These are phyloP conservation scores for Hippocampus kuda DNA, from an alignment of 2,797 vertebrate genomes.

Conservation along the genomic window DNA sequence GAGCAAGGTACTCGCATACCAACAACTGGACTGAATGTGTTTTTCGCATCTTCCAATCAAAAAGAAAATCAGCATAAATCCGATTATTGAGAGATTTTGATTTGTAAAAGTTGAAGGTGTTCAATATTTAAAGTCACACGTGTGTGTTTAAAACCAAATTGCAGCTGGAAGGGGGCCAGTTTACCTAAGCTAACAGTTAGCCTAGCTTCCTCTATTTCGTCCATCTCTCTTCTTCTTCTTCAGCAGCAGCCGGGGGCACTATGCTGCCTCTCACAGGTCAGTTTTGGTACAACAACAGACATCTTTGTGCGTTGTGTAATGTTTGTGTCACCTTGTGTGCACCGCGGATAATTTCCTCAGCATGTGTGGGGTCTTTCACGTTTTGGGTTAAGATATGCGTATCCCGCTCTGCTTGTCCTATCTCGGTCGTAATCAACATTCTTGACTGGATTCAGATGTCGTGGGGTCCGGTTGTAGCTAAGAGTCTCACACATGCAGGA, in stretches of 20 bases:
- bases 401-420: background rate
- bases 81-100: too few species aligned
- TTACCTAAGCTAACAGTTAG: background rate
- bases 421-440: slow-evolving; percentile 31
- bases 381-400: background rate
- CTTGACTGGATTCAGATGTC: slow-evolving; percentile 30
- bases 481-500: slow-evolving; percentile 45
- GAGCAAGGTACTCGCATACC: too few species aligned
- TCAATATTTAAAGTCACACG: background rate
- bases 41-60: too few species aligned
- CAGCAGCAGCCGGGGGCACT: background rate
- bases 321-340: background rate
- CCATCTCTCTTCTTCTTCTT: background rate
- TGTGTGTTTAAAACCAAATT: background rate
- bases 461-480: slow-evolving; percentile 35
- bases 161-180: background rate
- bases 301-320: background rate
- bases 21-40: too few species aligned
- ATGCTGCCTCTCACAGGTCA: background rate
- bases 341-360: background rate
- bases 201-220: background rate
- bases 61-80: too few species aligned
- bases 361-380: background rate
- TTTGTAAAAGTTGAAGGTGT: background rate
- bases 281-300: background rate